These are phyloP conservation scores for Actinia tenebrosa DNA, from an alignment of 64 coral and sea anemone species.

Conservation along the genomic window DNA sequence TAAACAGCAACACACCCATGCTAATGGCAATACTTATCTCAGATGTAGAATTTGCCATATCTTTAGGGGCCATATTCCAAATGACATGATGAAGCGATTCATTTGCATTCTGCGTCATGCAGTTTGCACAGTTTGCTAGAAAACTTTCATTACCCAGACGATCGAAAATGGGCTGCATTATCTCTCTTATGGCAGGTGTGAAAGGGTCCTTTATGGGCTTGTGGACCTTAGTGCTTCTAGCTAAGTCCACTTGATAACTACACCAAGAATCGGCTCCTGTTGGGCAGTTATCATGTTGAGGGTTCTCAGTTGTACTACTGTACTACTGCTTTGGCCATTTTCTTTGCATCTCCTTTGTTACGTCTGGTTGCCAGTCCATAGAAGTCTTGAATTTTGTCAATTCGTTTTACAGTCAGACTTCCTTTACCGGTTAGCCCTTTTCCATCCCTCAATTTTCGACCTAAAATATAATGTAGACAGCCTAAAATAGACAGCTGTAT, in stretches of 20 bases:
- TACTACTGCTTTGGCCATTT: constrained; percentile 57
- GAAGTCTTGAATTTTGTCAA: constrained; percentile 53
- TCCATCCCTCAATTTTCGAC: constrained; percentile 21
- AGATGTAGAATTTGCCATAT: constrained; percentile 28
- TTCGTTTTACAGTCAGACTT: constrained; percentile 30
- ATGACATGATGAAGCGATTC: constrained; percentile 53
- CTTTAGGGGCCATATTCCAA: constrained; percentile 48
- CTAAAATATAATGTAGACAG: background rate
- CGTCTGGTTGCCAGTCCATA: constrained; percentile 34
- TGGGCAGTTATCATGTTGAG: constrained; percentile 41
- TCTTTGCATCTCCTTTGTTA: constrained; percentile 46
- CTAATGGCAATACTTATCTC: constrained; percentile 37
- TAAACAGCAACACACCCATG: constrained; percentile 32
- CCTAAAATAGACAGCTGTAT: no score
- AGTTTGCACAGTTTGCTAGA: constrained; percentile 41
- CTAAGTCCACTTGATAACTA: constrained; percentile 47
- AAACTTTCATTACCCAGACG: constrained; percentile 52
- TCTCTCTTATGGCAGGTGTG: constrained; percentile 32
- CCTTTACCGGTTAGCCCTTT: constrained; percentile 35
- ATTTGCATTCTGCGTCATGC: constrained; percentile 54
- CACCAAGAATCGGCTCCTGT: constrained; percentile 42
- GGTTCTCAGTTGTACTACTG: no score
- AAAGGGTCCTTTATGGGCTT: constrained; percentile 59
- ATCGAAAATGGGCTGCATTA: constrained; percentile 59
- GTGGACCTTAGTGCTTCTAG: constrained; percentile 35